phyloP scores from a whole-genome alignment of 2,888 invertebrate genomes.

The Horisme vitalbata region DNA sequence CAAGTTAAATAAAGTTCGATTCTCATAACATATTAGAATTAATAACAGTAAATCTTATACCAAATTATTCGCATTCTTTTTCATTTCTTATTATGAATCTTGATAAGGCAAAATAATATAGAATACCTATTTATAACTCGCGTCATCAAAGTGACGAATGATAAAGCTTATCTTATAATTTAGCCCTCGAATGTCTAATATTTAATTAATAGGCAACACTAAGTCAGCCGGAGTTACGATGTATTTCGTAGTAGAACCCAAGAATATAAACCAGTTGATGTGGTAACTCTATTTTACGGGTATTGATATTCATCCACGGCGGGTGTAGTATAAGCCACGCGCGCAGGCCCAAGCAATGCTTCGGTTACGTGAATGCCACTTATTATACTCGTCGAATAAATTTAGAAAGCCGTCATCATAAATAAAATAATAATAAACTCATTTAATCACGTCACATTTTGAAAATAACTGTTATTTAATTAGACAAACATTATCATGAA shows the following conservation, averaged over 20 bases:
- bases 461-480: slow-evolving; percentile 43
- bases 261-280: slow-evolving; percentile 61
- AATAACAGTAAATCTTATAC: too few species aligned
- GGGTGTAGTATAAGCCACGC: slow-evolving; percentile 40
- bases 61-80: too few species aligned
- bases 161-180: too few species aligned
- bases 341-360: slow-evolving; percentile 39
- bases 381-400: slow-evolving; percentile 56
- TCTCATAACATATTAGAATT: too few species aligned
- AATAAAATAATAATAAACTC: slow-evolving; percentile 50
- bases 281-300: slow-evolving; percentile 58
- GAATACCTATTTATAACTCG: too few species aligned
- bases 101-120: too few species aligned
- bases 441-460: slow-evolving; percentile 42
- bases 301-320: slow-evolving; percentile 49
- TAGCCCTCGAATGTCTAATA: too few species aligned
- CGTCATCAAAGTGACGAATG: too few species aligned
- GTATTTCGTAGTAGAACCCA: slow-evolving; percentile 37
- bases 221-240: slow-evolving; percentile 3
- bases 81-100: too few species aligned
- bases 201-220: too few species aligned
- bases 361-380: slow-evolving; percentile 49
- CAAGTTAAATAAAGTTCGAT: slow-evolving; percentile 61
- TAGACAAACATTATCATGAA: slow-evolving; percentile 35
- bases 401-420: slow-evolving; percentile 59